Conservation (phyloP, 2,888 invertebrate species). For the Lasioglossum oenotherae region DNA sequence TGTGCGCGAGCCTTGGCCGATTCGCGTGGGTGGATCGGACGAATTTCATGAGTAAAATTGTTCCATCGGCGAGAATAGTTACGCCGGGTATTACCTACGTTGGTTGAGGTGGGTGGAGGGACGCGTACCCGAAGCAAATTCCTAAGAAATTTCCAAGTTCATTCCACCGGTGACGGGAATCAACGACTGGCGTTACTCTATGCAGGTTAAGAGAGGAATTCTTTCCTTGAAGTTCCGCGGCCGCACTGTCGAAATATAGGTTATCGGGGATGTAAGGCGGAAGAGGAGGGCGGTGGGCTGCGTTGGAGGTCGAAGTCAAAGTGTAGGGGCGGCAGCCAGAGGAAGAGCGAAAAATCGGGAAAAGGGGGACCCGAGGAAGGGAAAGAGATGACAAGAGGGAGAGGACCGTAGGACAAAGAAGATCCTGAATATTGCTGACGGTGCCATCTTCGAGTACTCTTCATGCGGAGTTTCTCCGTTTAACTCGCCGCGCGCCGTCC, state of each 20-base stretch:
- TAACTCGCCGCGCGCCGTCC: slow-evolving; percentile 63
- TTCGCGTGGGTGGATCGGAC: background rate
- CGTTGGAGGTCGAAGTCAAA: slow-evolving; percentile 61
- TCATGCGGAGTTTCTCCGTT: slow-evolving; percentile 70
- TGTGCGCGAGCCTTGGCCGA: background rate
- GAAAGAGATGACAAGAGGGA: slow-evolving; percentile 47
- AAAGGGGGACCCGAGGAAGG: slow-evolving; percentile 49
- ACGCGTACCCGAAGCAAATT: background rate
- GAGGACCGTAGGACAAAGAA: slow-evolving; percentile 59
- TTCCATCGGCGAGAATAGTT: slow-evolving; percentile 15
- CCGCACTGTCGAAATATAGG: slow-evolving; percentile 68
- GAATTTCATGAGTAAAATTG: slow-evolving; percentile 4
- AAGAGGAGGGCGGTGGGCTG: slow-evolving; percentile 45
- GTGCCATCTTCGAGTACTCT: slow-evolving; percentile 76
- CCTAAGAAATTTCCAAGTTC: slow-evolving; percentile 16
- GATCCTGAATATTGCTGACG: slow-evolving; percentile 81
- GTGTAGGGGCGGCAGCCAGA: slow-evolving; percentile 42
- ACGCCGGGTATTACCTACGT: background rate
- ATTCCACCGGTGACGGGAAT: slow-evolving; percentile 28
- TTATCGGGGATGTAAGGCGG: slow-evolving; percentile 71
- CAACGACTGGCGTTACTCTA: slow-evolving; percentile 28
- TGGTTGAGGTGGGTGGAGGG: background rate
- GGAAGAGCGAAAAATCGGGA: slow-evolving; percentile 47
- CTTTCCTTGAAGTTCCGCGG: slow-evolving; percentile 50
- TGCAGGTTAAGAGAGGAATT: slow-evolving; percentile 51